Conservation (phyloP, 1,140 invertebrate species). For the Calycopis cecrops region DNA sequence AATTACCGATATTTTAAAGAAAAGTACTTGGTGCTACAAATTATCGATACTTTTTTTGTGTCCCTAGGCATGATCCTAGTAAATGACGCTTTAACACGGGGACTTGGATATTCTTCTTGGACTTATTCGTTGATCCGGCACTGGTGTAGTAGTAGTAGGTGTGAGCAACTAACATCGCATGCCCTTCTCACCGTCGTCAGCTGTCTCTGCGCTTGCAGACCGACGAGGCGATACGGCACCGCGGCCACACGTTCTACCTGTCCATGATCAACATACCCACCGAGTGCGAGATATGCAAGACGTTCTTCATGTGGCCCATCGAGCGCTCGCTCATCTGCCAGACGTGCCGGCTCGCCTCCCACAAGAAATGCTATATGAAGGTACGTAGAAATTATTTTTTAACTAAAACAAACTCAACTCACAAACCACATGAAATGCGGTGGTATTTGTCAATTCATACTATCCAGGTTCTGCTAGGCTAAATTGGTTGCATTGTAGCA, state of each 20-base stretch:
- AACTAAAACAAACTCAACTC: not conserved
- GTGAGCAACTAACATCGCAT: constrained; percentile 17
- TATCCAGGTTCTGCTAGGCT: too few relatives aligned
- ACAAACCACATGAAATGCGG: too few relatives aligned
- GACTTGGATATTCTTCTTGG: too few relatives aligned
- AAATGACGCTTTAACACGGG: too few relatives aligned
- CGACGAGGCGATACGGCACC: constrained; percentile 82
- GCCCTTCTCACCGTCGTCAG: constrained; percentile 28
- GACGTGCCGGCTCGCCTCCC: constrained; percentile 94
- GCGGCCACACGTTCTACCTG: constrained; percentile 90
- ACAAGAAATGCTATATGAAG: constrained; percentile 94
- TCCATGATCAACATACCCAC: constrained; percentile 97
- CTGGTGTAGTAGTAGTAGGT: constrained; percentile 19
- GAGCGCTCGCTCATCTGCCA: constrained; percentile 88
- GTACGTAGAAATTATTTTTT: constrained; percentile 23
- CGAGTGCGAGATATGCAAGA: constrained; percentile 95
- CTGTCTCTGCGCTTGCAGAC: constrained; percentile 43
- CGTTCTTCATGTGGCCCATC: constrained; percentile 96
- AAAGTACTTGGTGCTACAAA: too few relatives aligned
- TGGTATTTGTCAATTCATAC: too few relatives aligned
- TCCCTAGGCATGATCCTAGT: too few relatives aligned
- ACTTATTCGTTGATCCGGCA: not conserved
- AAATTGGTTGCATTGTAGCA: too few relatives aligned
- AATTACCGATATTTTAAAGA: too few relatives aligned
- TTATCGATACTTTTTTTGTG: too few relatives aligned